Base-by-base conservation (phyloP, 2,888 invertebrate species). In the Meloe dianella region DNA sequence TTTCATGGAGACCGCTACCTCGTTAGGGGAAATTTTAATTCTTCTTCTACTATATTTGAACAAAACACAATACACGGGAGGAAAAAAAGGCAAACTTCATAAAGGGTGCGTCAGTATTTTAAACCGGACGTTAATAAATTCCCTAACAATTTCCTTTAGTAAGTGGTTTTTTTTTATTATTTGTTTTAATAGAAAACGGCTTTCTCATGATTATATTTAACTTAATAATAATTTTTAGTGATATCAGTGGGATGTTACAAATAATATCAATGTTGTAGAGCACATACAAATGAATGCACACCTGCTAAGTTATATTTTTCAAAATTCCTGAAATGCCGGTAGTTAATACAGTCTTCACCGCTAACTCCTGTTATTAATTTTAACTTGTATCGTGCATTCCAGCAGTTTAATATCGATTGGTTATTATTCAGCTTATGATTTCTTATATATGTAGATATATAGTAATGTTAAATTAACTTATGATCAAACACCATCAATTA, bases 271-370 rank as follows among this genome's bases (percentile, higher is more conserved):
- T 72, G 68, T 69, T 68, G 2, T 6, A 47, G 27, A 27, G 2
- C n/a, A 47, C 0, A 47, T 47, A 47, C 20, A 17, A 5, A 41
- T 17, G 17, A 62, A 67, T 65, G 74, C 71, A 75, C 78, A 78
- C 79, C 78, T 79, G 78, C 76, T 75, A 70, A 69, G 69, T 70
- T 29, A 63, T 58, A 75, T 78, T 78, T 78, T 79, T 78, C 66
- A 71, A 73, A 71, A 78, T 78, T 77, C 74, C 69, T 75, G 71
- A 77, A 77, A 79, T 77, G 76, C 77, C 77, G 75, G 77, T 76
- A 78, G 78, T 79, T 79, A 77, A 79, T 77, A 74, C 75, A 76
- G 75, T 76, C 79, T 75, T 78, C 75, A 77, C 74, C 72, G 77
- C 72, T 74, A 71, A 76, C 77, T 77, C 75, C 72, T 73, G 71